A percentile compares a stretch with the other conserved stretches of the same genome.
Conservation (phyloP, 2,797 vertebrate species). For the Eupleurogrammus muticus region DNA sequence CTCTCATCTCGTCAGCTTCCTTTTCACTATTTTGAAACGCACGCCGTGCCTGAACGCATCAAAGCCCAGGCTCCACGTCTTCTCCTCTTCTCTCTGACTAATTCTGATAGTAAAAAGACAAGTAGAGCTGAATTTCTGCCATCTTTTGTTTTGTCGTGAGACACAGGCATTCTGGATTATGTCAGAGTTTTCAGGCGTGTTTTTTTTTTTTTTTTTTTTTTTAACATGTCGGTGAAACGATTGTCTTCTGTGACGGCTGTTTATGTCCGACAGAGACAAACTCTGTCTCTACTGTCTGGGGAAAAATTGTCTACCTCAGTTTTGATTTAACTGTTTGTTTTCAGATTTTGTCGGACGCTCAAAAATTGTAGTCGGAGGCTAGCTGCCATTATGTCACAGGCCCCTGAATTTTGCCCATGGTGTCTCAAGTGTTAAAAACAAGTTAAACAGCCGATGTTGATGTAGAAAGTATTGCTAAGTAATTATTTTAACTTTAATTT, state of each 20-base stretch:
- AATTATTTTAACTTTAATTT: constrained; percentile 41
- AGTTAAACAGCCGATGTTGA: neutral
- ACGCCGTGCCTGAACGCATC: constrained; percentile 64
- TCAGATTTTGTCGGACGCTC: constrained; percentile 14
- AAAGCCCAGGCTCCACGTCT: constrained; percentile 66
- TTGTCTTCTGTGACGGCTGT: constrained; percentile 25
- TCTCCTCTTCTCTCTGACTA: constrained; percentile 76
- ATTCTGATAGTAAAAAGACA: constrained; percentile 71
- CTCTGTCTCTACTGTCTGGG: constrained; percentile 32
- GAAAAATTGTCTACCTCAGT: constrained; percentile 73
- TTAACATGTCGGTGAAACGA: constrained; percentile 38
- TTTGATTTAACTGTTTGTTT: constrained; percentile 50
- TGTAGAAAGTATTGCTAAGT: constrained; percentile 15
- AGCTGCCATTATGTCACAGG: constrained; percentile 45
- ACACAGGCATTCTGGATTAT: constrained; percentile 38
- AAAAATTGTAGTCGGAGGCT: constrained; percentile 64
- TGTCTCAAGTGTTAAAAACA: constrained; percentile 19
- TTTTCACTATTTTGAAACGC: constrained; percentile 64
- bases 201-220: constrained; percentile 31
- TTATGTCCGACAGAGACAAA: constrained; percentile 44
- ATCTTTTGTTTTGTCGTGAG: constrained; percentile 45
- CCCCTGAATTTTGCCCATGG: constrained; percentile 30
- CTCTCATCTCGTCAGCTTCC: constrained; percentile 71
- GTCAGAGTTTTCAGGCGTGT: constrained; percentile 54
- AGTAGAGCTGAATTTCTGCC: constrained; percentile 46